Percentiles rank a stretch among this genome's conserved stretches.
These are phyloP conservation scores for Cotesia vestalis DNA, from an alignment of 1,140 invertebrate species.

Conservation along the genomic window DNA sequence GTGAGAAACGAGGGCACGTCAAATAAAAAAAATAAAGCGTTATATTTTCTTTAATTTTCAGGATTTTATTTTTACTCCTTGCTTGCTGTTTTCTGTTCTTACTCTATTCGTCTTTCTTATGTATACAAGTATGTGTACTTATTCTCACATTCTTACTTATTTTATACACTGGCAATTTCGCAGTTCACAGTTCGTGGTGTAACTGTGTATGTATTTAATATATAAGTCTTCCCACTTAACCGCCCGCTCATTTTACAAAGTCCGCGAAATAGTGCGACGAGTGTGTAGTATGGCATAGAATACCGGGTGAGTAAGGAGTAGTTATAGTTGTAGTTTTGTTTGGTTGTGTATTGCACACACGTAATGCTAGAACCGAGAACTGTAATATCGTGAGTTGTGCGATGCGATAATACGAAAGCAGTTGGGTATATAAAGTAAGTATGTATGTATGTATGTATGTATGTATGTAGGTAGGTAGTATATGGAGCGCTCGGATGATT, in stretches of 20 bases:
- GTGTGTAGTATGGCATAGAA: neutral
- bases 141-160: neutral
- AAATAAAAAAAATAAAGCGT: slow-evolving; percentile 1
- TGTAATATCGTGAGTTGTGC: no score
- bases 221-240: no score
- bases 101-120: neutral
- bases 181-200: neutral
- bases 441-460: no score
- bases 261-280: neutral
- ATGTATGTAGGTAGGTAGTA: neutral
- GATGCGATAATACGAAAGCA: no score
- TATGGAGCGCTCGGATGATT: neutral
- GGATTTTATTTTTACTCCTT: no score
- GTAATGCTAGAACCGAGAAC: no score
- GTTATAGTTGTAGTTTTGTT: no score
- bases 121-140: neutral
- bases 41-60: no score
- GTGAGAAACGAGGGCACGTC: slow-evolving; percentile 3
- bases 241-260: slow-evolving; percentile 19
- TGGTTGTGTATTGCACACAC: no score
- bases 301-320: neutral
- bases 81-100: no score
- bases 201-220: no score
- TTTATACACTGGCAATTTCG: neutral
- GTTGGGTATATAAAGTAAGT: no score